Conservation (phyloP, 1,140 invertebrate species). For the Solenopsis fugax region DNA sequence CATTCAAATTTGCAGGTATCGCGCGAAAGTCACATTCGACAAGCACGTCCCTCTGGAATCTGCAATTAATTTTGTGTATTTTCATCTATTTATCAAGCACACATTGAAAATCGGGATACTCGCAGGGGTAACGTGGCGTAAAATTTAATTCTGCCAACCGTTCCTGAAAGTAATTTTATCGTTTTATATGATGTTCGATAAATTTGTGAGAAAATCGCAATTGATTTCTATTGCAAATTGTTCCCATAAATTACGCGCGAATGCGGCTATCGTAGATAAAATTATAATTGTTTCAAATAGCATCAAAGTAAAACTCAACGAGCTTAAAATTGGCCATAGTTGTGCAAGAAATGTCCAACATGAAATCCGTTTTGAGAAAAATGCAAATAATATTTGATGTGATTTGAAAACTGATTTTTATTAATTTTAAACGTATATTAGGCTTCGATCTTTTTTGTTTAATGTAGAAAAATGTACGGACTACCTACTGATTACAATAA, state of each 20-base stretch:
- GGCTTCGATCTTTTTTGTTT: too few species aligned
- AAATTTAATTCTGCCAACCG: constrained; percentile 42
- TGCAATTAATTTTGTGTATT: constrained; percentile 37
- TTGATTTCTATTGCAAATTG: constrained; percentile 50
- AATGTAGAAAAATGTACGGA: too few species aligned
- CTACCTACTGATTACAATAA: too few species aligned
- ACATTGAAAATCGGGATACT: constrained; percentile 48
- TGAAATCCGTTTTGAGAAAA: too few species aligned
- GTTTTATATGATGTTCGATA: constrained; percentile 45
- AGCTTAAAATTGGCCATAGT: constrained; percentile 2
- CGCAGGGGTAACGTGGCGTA: constrained; percentile 38
- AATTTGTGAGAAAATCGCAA: constrained; percentile 51
- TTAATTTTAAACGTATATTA: too few species aligned
- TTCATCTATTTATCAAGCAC: background rate
- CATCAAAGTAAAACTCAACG: constrained; percentile 13
- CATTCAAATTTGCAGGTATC: background rate
- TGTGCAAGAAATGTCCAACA: too few species aligned
- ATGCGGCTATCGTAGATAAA: constrained; percentile 14
- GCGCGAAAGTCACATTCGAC: background rate
- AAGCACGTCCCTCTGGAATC: background rate
- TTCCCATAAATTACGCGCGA: constrained; percentile 32
- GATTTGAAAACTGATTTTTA: too few species aligned
- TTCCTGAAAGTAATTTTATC: constrained; percentile 43
- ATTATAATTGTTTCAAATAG: constrained; percentile 45
- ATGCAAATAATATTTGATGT: too few species aligned